Conservation (phyloP, 2,113 vertebrate genomes). For the Limanda limanda region DNA sequence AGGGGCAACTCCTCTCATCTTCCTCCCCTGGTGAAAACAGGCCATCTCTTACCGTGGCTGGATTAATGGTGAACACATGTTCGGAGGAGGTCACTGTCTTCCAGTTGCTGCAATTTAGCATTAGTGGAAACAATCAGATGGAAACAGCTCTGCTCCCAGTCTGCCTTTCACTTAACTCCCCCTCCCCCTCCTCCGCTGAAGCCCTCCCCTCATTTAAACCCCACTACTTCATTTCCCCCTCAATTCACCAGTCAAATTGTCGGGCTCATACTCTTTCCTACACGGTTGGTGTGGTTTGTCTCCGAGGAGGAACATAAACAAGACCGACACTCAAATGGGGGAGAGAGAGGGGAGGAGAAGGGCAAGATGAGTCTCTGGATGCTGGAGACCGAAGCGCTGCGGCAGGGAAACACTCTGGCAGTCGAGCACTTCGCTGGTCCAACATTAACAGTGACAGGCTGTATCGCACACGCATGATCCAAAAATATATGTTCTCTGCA, state of each 20-base stretch:
- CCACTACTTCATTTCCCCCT: constrained; percentile 61
- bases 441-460: constrained; percentile 45
- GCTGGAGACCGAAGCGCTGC: constrained; percentile 38
- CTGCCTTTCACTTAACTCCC: constrained; percentile 55
- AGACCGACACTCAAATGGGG: constrained; percentile 51
- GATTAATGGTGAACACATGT: constrained; percentile 83
- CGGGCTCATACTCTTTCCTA: constrained; percentile 44
- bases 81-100: constrained; percentile 73
- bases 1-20: constrained; percentile 58
- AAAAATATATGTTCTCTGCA: constrained; percentile 21
- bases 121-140: constrained; percentile 79
- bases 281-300: constrained; percentile 45
- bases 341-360: constrained; percentile 26
- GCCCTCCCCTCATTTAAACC: constrained; percentile 60
- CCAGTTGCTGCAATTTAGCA: constrained; percentile 78
- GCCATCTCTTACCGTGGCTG: constrained; percentile 50
- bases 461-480: constrained; percentile 27
- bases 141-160: constrained; percentile 71
- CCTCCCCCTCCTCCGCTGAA: constrained; percentile 49
- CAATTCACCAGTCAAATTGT: constrained; percentile 68
- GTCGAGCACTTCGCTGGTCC: constrained; percentile 42
- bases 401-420: constrained; percentile 57
- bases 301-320: constrained; percentile 66
- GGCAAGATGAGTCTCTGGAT: constrained; percentile 58
- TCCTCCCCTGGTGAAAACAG: constrained; percentile 64